A percentile compares a stretch with the other conserved stretches of the same genome.
Evolutionary conservation across 2,113 vertebrate genomes (phyloP).

Genomic region (Trematocara unimaculatum): DNA sequence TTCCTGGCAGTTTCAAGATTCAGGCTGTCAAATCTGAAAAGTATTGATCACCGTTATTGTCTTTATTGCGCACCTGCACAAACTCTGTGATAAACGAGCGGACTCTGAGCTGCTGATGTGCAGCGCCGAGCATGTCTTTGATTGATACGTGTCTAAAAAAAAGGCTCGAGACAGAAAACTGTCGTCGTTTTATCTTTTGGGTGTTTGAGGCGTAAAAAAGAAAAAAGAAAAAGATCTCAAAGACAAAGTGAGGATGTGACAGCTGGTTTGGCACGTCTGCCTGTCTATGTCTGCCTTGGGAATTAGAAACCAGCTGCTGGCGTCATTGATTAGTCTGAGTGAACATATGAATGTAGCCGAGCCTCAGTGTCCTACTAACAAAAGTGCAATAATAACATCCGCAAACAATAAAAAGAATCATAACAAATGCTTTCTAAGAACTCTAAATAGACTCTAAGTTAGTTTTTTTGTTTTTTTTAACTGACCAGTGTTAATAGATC

Average conservation of each 20-base stretch:
- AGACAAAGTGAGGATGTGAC: not conserved
- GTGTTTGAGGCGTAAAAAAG: not conserved
- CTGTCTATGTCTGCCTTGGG: not conserved
- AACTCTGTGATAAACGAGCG: not conserved
- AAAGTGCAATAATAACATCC: not conserved
- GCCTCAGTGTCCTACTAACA: not conserved
- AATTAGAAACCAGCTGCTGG: not conserved
- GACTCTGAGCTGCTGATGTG: not conserved
- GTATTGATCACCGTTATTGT: not conserved
- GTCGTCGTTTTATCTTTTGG: not conserved
- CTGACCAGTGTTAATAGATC: accelerated
- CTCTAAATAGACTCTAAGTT: not conserved
- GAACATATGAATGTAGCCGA: not conserved
- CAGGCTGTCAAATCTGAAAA: not conserved
- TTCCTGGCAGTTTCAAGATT: not conserved
- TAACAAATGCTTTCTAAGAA: not conserved
- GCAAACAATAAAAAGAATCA: not conserved
- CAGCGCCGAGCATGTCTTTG: accelerated
- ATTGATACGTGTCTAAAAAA: not conserved
- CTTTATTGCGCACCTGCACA: not conserved
- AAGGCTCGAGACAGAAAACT: not conserved
- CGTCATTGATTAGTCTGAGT: not conserved
- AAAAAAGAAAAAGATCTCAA: not conserved
- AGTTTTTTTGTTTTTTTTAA: accelerated
- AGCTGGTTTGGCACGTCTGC: not conserved